These are phyloP conservation scores for Meandrusa payeni DNA, from an alignment of 2,888 invertebrate species.

Conservation along the genomic window DNA sequence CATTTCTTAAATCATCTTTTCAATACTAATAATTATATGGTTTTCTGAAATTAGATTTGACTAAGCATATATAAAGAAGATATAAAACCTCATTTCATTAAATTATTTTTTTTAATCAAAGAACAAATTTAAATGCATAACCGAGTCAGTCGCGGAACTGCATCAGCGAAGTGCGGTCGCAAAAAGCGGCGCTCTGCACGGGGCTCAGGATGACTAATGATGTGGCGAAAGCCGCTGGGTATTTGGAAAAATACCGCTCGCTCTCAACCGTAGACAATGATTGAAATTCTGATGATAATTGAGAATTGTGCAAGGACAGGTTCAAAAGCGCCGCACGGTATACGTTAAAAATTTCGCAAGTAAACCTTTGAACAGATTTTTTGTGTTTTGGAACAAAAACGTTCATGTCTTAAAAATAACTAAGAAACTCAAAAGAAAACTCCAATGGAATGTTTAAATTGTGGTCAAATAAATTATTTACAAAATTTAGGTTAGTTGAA, in stretches of 20 bases:
- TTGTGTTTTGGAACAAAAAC: too few species aligned
- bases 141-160: constrained; percentile 41
- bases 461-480: too few species aligned
- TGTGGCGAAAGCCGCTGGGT: constrained; percentile 43
- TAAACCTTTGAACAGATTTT: neutral
- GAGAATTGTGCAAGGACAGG: constrained; percentile 36
- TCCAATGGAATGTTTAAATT: too few species aligned
- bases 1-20: too few species aligned
- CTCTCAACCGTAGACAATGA: constrained; percentile 53
- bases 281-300: constrained; percentile 62
- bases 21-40: too few species aligned
- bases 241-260: constrained; percentile 62
- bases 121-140: constrained; percentile 38
- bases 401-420: too few species aligned
- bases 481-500: too few species aligned
- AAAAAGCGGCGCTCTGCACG: constrained; percentile 58
- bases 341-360: constrained; percentile 5
- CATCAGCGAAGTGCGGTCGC: constrained; percentile 46
- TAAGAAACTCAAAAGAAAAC: too few species aligned
- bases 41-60: too few species aligned
- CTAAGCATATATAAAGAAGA: too few species aligned
- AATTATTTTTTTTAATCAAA: constrained; percentile 21
- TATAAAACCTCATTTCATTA: too few species aligned
- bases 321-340: constrained; percentile 38
- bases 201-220: constrained; percentile 66